These are phyloP conservation scores for Catostylus mosaicus DNA, from an alignment of 30 jellyfish, hydroid and myxozoan species.

Conservation along the genomic window DNA sequence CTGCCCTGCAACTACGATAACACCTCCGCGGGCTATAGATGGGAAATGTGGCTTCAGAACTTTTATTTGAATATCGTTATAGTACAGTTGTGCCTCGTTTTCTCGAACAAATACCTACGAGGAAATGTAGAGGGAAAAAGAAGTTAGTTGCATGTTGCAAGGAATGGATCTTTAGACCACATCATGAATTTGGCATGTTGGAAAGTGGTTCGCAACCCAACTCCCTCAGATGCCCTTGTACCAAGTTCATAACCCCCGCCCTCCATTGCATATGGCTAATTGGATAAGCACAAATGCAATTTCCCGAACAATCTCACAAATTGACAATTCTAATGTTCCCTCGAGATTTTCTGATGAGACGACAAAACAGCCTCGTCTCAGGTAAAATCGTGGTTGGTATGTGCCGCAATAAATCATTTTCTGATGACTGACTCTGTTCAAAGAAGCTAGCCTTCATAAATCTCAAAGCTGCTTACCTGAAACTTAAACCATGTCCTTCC, in stretches of 20 bases:
- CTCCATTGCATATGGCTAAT: no score
- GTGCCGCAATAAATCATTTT: background rate
- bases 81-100: conserved; percentile 66
- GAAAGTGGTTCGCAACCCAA: no score
- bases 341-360: no score
- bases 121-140: background rate
- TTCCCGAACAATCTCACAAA: no score
- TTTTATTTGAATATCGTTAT: conserved; percentile 53
- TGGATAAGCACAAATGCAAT: no score
- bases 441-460: background rate
- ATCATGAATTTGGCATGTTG: no score
- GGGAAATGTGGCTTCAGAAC: conserved; percentile 77
- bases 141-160: background rate
- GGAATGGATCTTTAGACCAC: no score
- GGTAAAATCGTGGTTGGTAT: no score
- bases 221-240: no score
- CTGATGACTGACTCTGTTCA: background rate
- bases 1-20: conserved; percentile 80
- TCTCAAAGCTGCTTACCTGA: conserved; percentile 37
- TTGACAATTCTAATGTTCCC: no score
- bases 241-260: no score
- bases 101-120: conserved; percentile 73
- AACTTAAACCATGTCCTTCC: conserved; percentile 86
- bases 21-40: conserved; percentile 85
- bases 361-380: no score